phyloP scores from a whole-genome alignment of 2,113 vertebrate genomes.

The Pycnonotus jocosus region DNA sequence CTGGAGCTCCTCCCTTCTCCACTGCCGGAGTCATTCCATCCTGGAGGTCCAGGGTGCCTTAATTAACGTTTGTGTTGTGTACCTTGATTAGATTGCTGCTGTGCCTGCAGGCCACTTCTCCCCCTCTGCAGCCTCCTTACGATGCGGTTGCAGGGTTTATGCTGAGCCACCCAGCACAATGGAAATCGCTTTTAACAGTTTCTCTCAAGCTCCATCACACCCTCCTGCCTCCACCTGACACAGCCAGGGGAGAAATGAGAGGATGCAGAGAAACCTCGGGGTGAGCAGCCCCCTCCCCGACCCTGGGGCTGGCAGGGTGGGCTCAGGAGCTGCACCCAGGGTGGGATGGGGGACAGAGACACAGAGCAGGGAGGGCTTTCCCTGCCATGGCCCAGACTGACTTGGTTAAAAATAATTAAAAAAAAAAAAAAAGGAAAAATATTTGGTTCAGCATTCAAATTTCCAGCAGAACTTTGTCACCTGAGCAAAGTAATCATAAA shows the following conservation, averaged over 20 bases:
- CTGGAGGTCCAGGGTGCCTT: neutral
- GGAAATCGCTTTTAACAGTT: neutral
- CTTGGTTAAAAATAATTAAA: too few relatives aligned
- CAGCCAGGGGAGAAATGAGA: neutral
- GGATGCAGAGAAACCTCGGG: fast-evolving
- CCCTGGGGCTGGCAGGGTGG: fast-evolving
- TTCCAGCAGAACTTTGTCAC: neutral
- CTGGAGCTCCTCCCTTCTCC: neutral
- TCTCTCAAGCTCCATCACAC: neutral
- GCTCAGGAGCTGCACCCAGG: neutral
- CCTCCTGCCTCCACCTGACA: fast-evolving
- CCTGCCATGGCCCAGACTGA: too few relatives aligned
- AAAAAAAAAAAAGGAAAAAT: too few relatives aligned
- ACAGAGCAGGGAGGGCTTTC: neutral
- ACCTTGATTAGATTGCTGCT: constrained; percentile 29
- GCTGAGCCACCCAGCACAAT: neutral
- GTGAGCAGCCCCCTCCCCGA: neutral
- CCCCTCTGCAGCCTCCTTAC: neutral
- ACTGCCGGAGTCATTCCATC: neutral
- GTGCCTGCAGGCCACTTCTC: constrained; percentile 7
- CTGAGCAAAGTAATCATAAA: neutral
- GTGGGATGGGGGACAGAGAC: neutral
- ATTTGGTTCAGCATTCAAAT: neutral
- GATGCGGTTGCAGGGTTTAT: neutral
- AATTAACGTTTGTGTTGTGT: constrained; percentile 25